Conservation (phyloP, 2,888 invertebrate species). For the Nemapogon koenigi region DNA sequence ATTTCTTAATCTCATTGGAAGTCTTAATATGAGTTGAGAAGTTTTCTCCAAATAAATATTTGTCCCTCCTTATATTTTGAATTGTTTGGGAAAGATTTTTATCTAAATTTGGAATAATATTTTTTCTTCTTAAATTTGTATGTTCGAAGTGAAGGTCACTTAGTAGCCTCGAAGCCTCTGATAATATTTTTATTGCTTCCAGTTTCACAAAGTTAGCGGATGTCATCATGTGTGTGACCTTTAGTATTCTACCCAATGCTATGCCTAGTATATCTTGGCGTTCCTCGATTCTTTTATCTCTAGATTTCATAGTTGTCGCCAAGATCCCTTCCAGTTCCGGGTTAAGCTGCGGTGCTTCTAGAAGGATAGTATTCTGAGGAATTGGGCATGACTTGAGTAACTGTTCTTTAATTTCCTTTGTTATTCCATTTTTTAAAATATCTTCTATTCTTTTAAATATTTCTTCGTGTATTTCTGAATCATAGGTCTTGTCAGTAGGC, state of each 20-base stretch:
- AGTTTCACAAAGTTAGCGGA: not conserved
- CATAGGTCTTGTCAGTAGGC: not conserved
- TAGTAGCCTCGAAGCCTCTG: not conserved
- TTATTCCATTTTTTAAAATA: not conserved
- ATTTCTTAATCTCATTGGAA: constrained; percentile 11
- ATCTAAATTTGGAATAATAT: constrained; percentile 1
- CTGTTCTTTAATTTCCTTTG: constrained; percentile 3
- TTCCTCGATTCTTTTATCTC: not conserved
- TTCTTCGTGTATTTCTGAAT: not conserved
- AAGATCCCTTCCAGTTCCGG: constrained; percentile 1
- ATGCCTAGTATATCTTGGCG: not conserved
- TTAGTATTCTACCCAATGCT: constrained; percentile 1
- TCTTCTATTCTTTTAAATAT: not conserved
- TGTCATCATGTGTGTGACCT: not conserved
- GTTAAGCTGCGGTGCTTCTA: constrained; percentile 1
- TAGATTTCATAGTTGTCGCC: not conserved
- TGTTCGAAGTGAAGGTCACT: not conserved
- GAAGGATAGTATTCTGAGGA: not conserved
- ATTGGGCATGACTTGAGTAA: not conserved
- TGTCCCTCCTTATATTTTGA: not conserved
- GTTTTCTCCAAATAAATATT: constrained; percentile 6
- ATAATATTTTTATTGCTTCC: not conserved
- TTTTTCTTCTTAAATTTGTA: constrained; percentile 1
- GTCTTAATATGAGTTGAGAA: too few relatives aligned
- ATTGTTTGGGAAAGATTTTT: not conserved